Conservation (phyloP, 2,888 invertebrate species). For the Scaptomyza parva region DNA sequence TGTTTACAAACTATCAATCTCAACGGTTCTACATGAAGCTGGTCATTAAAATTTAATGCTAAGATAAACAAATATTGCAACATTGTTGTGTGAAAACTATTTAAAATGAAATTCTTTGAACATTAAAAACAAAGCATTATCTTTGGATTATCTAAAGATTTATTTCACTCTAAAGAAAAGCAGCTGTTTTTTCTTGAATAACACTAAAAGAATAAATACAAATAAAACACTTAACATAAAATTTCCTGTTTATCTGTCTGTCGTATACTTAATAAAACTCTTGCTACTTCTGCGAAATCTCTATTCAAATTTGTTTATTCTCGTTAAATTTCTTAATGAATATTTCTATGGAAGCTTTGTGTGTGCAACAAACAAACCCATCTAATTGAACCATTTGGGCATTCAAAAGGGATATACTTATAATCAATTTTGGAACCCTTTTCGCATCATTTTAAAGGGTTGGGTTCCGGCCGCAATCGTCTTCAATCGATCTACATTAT, state of each 20-base stretch:
- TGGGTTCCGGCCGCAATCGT: constrained; percentile 47
- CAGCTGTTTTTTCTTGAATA: neutral
- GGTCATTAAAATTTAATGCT: neutral
- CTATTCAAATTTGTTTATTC: neutral
- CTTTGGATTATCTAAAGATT: neutral
- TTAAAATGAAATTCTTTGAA: neutral
- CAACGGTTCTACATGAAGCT: neutral
- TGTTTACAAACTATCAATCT: neutral
- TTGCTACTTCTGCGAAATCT: constrained; percentile 1
- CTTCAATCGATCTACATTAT: constrained; percentile 75
- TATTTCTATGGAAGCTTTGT: constrained; percentile 1
- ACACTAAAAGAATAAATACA: too few relatives aligned
- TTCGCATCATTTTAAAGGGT: constrained; percentile 59
- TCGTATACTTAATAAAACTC: neutral
- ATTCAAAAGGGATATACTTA: constrained; percentile 20
- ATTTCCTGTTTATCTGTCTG: neutral
- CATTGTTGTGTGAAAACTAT: neutral
- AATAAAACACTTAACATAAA: neutral
- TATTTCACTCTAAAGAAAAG: neutral
- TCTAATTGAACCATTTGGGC: constrained; percentile 30
- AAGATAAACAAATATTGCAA: neutral
- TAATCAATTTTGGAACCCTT: constrained; percentile 63
- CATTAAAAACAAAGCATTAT: neutral
- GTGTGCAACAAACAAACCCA: constrained; percentile 15
- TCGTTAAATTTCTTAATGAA: constrained; percentile 11